These are phyloP conservation scores for Gila robusta DNA, from an alignment of 2,797 vertebrate species.

Conservation along the genomic window DNA sequence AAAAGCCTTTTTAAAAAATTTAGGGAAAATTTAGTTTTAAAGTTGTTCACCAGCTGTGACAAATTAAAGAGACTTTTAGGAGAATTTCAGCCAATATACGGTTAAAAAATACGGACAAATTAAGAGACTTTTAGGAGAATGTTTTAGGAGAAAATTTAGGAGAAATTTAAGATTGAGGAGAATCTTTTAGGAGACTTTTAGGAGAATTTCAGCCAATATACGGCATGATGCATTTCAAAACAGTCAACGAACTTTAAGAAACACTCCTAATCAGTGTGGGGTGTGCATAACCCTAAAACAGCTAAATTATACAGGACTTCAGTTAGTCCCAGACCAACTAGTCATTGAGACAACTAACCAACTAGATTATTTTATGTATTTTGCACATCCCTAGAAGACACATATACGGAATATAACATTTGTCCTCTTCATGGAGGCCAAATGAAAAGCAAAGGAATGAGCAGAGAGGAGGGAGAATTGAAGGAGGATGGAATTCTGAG, in stretches of 20 bases:
- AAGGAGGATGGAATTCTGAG: constrained; percentile 55
- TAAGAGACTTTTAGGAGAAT: neutral
- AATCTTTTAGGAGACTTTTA: neutral
- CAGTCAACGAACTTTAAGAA: neutral
- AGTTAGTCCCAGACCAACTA: neutral
- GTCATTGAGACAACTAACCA: neutral
- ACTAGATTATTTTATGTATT: neutral
- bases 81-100: neutral
- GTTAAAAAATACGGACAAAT: too few species aligned
- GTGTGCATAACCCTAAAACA: neutral
- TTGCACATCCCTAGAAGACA: neutral
- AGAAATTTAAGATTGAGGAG: too few species aligned
- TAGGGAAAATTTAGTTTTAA: too few species aligned
- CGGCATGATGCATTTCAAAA: neutral
- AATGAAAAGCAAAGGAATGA: constrained; percentile 56
- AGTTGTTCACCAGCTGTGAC: neutral
- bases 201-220: neutral
- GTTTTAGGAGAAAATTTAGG: too few species aligned
- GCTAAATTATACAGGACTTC: neutral
- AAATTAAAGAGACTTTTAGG: neutral
- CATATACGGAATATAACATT: constrained; percentile 17
- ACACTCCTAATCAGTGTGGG: neutral
- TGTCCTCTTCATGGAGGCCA: neutral
- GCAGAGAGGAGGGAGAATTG: constrained; percentile 56
- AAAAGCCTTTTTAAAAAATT: neutral